Evolutionary conservation across 2,888 invertebrate species (phyloP), one percentile per base, ranked within the genome.

Genomic region (Lasioglossum malachurum): DNA sequence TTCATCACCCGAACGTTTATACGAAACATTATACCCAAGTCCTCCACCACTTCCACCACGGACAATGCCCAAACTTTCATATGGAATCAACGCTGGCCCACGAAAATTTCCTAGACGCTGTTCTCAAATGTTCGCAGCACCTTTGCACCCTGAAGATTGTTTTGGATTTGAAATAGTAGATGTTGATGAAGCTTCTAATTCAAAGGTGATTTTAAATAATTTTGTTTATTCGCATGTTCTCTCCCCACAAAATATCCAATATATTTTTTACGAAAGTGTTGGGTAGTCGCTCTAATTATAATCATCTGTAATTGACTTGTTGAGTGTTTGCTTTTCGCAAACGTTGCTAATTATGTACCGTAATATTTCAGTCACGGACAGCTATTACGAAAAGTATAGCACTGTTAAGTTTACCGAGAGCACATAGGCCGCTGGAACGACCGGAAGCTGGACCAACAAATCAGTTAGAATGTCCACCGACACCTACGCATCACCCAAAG

Each of bases 101-200:
- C 97, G 98, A 4, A 96, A 97, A 94, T 96, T 98, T 91, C 96
- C 96, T 72, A 95, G 97, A 84, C 97, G 97, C 92, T 97, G 97
- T 95, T 97, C 97, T 87, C 97, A 97, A 94, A 97, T 96, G 92
- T 94, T 96, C 83, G 95, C 96, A 72, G 96, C 96, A 87, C 97
- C 97, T 69, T 87, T 95, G 53, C 96, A 96, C 86, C 96, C 96
- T 31, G 98, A 98, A 94, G 98, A 98, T 94, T 97, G 97, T 74
- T 98, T 98, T 94, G 97, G 97, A 89, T 98, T 98, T 94, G 98
- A 98, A 95, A 96, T 98, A 83, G 97, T 98, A 86, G 98, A 98
- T 93, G 98, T 97, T 19, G 98, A 98, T 93, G 98, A 98, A 87
- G 92, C 94, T 41, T 91, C 94, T 8, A 94, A 93, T 86, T 91